Evolutionary conservation across 2,113 vertebrate genomes (phyloP).

Genomic region (Salvelinus fontinalis): DNA sequence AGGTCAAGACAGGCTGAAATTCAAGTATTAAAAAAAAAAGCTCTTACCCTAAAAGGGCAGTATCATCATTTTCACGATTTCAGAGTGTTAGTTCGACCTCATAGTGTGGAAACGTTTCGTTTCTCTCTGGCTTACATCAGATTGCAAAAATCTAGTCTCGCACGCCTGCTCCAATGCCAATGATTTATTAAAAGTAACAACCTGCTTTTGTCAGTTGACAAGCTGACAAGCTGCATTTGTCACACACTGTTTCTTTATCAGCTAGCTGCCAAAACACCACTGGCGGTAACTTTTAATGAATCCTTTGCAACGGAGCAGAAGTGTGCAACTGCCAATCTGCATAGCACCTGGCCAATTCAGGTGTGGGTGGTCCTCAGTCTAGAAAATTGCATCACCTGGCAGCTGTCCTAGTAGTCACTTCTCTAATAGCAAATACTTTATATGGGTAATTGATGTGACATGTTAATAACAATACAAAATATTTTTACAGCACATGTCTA

Average conservation of each 20-base stretch:
- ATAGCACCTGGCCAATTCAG: not conserved
- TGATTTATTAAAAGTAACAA: not conserved
- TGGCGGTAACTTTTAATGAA: not conserved
- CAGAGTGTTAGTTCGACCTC: no score
- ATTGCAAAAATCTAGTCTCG: not conserved
- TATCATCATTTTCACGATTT: no score
- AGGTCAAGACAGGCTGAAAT: no score
- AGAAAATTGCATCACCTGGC: not conserved
- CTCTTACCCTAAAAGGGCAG: no score
- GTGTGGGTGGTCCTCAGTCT: not conserved
- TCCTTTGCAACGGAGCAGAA: not conserved
- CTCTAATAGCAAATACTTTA: not conserved
- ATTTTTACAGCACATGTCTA: not conserved
- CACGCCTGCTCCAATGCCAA: not conserved
- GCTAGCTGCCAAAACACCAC: no score
- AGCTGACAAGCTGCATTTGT: not conserved
- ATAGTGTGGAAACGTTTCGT: no score
- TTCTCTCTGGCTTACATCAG: not conserved
- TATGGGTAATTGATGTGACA: no score
- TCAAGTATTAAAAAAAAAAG: no score
- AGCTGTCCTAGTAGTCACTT: not conserved
- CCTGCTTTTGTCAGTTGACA: not conserved
- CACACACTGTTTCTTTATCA: no score
- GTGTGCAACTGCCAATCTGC: not conserved
- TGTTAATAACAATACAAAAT: no score